Evolutionary conservation across 2,113 vertebrate species (phyloP).

Genomic region (Andinoacara biseriatus): DNA sequence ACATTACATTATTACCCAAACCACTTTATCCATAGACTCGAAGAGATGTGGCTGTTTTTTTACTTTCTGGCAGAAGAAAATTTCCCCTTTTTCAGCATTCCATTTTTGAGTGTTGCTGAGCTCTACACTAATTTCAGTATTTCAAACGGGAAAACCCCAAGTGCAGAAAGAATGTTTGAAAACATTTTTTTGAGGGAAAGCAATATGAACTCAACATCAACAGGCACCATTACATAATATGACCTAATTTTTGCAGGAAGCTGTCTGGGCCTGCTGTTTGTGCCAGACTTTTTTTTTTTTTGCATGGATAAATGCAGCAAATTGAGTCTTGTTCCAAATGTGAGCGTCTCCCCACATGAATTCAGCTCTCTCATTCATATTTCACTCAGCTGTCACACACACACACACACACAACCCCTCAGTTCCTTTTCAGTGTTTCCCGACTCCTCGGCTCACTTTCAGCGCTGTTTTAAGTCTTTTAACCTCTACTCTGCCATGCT

Average conservation of each 20-base stretch:
- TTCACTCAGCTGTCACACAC: conserved; percentile 1
- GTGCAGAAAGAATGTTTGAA: not conserved
- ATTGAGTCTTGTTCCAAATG: conserved; percentile 1
- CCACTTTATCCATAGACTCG: not conserved
- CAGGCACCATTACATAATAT: not conserved
- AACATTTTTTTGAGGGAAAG: not conserved
- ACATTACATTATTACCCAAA: not conserved
- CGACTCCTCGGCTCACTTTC: not conserved
- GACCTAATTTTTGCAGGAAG: conserved; percentile 3
- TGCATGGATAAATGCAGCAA: conserved; percentile 15
- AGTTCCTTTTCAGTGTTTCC: not conserved
- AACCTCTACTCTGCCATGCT: not conserved
- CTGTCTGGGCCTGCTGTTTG: conserved; percentile 30
- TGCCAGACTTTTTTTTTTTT: conserved; percentile 17
- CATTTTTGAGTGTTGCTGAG: not conserved
- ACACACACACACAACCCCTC: not conserved
- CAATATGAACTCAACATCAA: not conserved
- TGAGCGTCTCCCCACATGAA: not conserved
- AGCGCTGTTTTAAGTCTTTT: not conserved
- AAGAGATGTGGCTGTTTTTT: not conserved
- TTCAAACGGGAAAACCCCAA: conserved; percentile 1
- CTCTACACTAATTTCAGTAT: conserved; percentile 38
- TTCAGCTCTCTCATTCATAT: conserved; percentile 13
- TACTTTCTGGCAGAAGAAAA: rapidly evolving
- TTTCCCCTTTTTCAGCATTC: not conserved